These are phyloP conservation scores for Nyleta sp. DNA, from an alignment of 2,888 invertebrate genomes.

Conservation along the genomic window DNA sequence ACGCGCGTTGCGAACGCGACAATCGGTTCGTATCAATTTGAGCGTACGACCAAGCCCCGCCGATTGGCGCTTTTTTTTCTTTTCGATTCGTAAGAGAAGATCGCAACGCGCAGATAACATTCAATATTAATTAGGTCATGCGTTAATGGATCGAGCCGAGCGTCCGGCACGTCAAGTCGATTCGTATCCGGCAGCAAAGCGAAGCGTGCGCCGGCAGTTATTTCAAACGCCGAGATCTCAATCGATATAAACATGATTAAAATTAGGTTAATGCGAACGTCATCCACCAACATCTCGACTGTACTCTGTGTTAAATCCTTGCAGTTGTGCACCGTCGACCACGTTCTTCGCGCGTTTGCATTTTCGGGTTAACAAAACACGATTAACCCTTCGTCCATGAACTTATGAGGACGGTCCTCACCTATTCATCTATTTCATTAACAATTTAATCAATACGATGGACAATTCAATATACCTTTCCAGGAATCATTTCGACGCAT, in stretches of 20 bases:
- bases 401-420: too few relatives aligned
- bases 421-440: too few relatives aligned
- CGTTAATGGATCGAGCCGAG: conserved; percentile 59
- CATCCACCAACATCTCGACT: conserved; percentile 32
- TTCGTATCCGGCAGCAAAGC: conserved; percentile 60
- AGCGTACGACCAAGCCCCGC: background rate
- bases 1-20: background rate
- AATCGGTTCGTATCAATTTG: conserved; percentile 18
- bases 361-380: background rate
- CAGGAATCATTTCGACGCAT: too few relatives aligned
- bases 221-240: conserved; percentile 53
- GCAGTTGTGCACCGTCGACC: conserved; percentile 1
- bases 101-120: conserved; percentile 42
- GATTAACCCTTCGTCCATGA: too few relatives aligned
- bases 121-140: conserved; percentile 60
- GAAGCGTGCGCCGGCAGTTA: conserved; percentile 56
- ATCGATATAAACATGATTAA: conserved; percentile 56
- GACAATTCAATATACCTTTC: too few relatives aligned
- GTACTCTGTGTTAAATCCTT: conserved; percentile 13
- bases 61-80: background rate
- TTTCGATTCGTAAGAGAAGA: conserved; percentile 32
- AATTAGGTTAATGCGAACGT: conserved; percentile 63
- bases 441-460: too few relatives aligned
- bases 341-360: background rate
- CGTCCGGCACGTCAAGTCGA: conserved; percentile 60